phyloP scores from a whole-genome alignment of 2,113 vertebrate genomes.

The Campylomormyrus tamandua region DNA sequence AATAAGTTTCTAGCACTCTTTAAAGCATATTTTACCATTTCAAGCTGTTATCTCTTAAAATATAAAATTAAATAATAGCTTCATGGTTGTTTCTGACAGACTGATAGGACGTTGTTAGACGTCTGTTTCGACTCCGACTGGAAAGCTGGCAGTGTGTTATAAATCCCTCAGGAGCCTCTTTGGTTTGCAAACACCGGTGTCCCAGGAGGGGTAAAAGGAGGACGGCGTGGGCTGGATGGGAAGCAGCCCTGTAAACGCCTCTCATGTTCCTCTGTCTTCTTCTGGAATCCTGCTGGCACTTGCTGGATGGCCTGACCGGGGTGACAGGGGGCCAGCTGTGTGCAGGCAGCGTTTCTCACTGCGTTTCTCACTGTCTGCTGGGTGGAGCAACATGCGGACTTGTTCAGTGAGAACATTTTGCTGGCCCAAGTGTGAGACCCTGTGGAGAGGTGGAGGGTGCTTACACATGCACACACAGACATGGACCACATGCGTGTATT shows the following conservation, averaged over 20 bases:
- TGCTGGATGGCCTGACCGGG: background rate
- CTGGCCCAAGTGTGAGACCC: background rate
- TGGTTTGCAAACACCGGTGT: background rate
- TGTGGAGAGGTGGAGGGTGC: background rate
- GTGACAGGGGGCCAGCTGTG: background rate
- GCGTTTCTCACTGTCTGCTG: background rate
- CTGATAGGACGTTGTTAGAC: background rate
- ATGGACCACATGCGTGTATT: background rate
- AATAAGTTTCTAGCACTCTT: background rate
- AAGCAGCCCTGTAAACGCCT: background rate
- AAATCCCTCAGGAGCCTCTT: background rate
- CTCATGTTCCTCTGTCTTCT: background rate
- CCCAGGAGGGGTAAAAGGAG: background rate
- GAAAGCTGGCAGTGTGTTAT: background rate
- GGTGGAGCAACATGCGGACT: background rate
- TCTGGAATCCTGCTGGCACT: background rate
- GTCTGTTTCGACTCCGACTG: background rate
- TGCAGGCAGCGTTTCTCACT: background rate
- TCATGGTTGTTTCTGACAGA: background rate
- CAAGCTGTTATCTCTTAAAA: background rate
- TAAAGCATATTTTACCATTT: background rate
- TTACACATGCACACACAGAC: background rate
- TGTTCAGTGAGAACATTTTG: background rate
- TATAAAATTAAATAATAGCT: background rate
- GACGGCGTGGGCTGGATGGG: background rate